Base-by-base conservation (phyloP, 2,888 invertebrate species). In the Agonopterix arenella region DNA sequence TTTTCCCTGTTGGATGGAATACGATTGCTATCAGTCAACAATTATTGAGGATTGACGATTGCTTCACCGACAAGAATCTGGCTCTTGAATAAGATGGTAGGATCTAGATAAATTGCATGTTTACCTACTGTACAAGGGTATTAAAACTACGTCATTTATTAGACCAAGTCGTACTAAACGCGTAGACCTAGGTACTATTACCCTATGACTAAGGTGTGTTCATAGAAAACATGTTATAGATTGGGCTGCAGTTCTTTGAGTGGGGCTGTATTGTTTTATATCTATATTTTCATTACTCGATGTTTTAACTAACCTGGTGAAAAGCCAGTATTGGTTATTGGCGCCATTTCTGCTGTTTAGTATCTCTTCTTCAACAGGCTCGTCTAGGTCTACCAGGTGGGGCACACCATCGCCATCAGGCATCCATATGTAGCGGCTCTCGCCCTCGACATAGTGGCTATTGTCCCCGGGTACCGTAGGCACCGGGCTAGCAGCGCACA, bases 371-470 rank as follows among this genome's bases (percentile, higher is more conserved):
- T 76, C 65, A 1, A 69, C 68, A 0, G 72, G 72, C 9, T 67
- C 73, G 0, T 72, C 54, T 1, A 88, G 61, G 56, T 89, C 86
- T 7, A 85, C 82, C 1, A 89, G 65, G 0, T 69, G 63, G 0
- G 80, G 78, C 0, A 59, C 62, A 1, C 79, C 82, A 1, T 80
- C 66, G 10, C 77, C 75, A 62, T 89, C 78, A 1, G 82, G 78
- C 76, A 88, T 84, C 85, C 85, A 88, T 49, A 88, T 70, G 60
- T 81, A 89, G 1, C 79, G 80, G 58, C 84, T 85, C 48, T 72
- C 68, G 0, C 86, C 86, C 56, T 85, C 84, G 2, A 82, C 78
- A 61, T 86, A 88, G 58, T 82, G 73, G 53, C 80, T 83, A 53
- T 88, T 88, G 53, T 85, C 83, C 36, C 82, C 80, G 11, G 85